Evolutionary conservation across 1,140 invertebrate species (phyloP), one percentile per base, ranked within the genome.

Genomic region (Drosophila repletoides): DNA sequence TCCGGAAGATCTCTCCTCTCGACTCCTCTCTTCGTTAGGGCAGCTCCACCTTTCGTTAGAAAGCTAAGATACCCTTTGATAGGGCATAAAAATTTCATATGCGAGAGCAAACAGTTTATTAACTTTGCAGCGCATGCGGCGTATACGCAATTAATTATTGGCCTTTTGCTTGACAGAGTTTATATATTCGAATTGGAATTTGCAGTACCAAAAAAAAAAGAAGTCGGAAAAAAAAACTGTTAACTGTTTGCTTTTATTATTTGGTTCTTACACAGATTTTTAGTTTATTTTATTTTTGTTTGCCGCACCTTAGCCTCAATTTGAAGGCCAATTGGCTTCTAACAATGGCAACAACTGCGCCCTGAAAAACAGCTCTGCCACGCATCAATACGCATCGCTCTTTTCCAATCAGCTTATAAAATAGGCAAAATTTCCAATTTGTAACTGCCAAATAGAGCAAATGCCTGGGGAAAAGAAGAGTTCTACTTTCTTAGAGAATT

Each of bases 121-220:
- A 67, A 67, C 53, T 67, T 46, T 38, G 64, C 46, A 46, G 61
- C 61, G 53, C 56, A 67, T 45, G 46, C 56, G 63, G 28, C 64
- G 64, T 67, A 67, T 67, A 43, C 64, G 58, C 41, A 68, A 63
- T 63, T 66, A 43, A 22, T 43, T 49, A 4, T 40, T 19, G 41
- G 43, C 36, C 53, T 17, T 9, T 26, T 58, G 33, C 41, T 22
- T 58, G 61, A 58, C 52, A 12, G n/a, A n/a, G n/a, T n/a, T n/a
- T n/a, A n/a, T n/a, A n/a, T n/a, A n/a, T n/a, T n/a, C n/a, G n/a
- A n/a, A n/a, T n/a, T n/a, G n/a, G n/a, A n/a, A n/a, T n/a, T n/a
- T n/a, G n/a, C n/a, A n/a, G n/a, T n/a, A n/a, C n/a, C n/a, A n/a
- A n/a, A n/a, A n/a, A n/a, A n/a, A n/a, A n/a, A n/a, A n/a, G n/a